phyloP scores from a whole-genome alignment of 2,797 vertebrate species.

The Ambastaia sidthimunki region DNA sequence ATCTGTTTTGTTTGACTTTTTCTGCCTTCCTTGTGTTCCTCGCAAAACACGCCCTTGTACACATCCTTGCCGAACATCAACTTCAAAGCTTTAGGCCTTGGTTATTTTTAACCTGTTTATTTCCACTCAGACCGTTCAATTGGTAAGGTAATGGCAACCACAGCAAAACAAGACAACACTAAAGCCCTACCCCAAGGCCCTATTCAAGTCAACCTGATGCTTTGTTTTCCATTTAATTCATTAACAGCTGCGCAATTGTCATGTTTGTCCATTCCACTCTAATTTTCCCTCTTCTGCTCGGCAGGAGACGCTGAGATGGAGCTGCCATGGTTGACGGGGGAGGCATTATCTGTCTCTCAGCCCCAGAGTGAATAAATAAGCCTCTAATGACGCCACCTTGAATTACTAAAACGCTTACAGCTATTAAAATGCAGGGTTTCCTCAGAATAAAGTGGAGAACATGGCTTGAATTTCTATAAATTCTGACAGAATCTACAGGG shows the following conservation, averaged over 20 bases:
- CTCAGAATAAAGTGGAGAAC: constrained; percentile 61
- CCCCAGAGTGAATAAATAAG: constrained; percentile 76
- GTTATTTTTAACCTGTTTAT: constrained; percentile 50
- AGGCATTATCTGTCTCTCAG: constrained; percentile 66
- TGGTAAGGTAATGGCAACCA: constrained; percentile 27
- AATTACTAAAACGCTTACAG: constrained; percentile 78
- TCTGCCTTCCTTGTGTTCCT: background rate
- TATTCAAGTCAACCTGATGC: constrained; percentile 60
- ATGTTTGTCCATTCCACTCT: constrained; percentile 75
- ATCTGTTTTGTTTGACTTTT: background rate
- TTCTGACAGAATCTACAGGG: constrained; percentile 71
- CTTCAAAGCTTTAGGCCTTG: constrained; percentile 27
- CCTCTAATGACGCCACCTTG: constrained; percentile 77
- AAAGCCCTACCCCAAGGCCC: constrained; percentile 52
- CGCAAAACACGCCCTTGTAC: background rate
- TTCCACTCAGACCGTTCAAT: constrained; percentile 37
- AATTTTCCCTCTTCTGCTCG: constrained; percentile 71
- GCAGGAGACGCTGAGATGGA: constrained; percentile 69
- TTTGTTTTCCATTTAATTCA: constrained; percentile 70
- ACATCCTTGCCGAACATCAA: constrained; percentile 1
- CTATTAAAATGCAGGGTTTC: constrained; percentile 73
- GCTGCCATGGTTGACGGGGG: constrained; percentile 72
- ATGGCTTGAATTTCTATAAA: constrained; percentile 64
- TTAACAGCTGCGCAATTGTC: constrained; percentile 72
- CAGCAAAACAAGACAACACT: constrained; percentile 41